Base-by-base conservation (phyloP, 2,113 vertebrate genomes). In the Crocuta crocuta region DNA sequence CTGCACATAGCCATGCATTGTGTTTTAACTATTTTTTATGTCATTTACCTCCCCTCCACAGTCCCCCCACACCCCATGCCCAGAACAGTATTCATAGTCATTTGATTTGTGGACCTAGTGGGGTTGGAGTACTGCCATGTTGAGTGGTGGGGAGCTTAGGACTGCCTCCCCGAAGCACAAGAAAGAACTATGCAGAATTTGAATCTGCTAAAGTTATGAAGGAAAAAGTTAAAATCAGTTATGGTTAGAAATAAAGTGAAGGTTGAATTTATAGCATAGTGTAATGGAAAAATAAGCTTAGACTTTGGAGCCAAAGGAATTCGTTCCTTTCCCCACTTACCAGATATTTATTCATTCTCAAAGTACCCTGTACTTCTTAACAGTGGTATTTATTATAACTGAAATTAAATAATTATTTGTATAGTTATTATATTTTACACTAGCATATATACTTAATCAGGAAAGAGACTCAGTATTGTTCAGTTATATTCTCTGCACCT, bases 221-320 rank as follows among this genome's bases (percentile, higher is more conserved):
- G 78, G 80, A 96, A 84, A 80, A 85, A 24, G 45, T 83, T 90
- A 89, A 87, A 90, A 74, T 95, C 43, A 96, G 10, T 94, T 97
- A 71, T 91, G 33, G 39, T 93, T 93, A 70, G n/a, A 90, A 66
- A 89, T 91, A 83, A 74, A 91, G 58, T 55, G 31, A 89, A 83
- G 50, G 39, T 89, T 96, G 55, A 91, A 45, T 94, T 95, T 87
- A 55, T 10, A 89, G 28, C 53, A 53, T 63, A 43, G 17, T 83
- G 1, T 78, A 65, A 24, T 65, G 28, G 79, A 26, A 11, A 35
- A 50, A 45, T 74, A 85, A 65, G 19, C 43, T 74, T 66, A 39
- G 55, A 31, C 4, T 19, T 61, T 93, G 17, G 53, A 94, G 10
- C 87, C 31, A 70, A 78, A 50, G 94, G 65, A 97, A 88, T 90